phyloP scores from a whole-genome alignment of 2,888 invertebrate species.

The Phlogophora meticulosa region DNA sequence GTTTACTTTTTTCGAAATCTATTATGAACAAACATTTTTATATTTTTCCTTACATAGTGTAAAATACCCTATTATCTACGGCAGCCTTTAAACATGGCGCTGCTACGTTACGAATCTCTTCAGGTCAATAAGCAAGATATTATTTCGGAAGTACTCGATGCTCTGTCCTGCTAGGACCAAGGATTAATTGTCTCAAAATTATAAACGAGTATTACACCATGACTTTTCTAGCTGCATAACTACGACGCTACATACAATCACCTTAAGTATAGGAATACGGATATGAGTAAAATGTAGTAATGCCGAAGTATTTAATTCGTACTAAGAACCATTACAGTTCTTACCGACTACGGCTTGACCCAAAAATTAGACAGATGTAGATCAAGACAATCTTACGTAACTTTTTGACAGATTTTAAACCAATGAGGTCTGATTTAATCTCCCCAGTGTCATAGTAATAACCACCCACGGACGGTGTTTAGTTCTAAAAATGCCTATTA shows the following conservation, averaged over 20 bases:
- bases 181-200: conserved; percentile 16
- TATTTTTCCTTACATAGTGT: too few species aligned
- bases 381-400: not conserved
- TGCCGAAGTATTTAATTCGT: conserved; percentile 3
- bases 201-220: not conserved
- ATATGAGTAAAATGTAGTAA: not conserved
- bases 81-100: not conserved
- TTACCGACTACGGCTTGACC: not conserved
- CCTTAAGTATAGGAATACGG: not conserved
- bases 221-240: not conserved
- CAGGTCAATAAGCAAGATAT: not conserved
- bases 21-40: too few species aligned
- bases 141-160: not conserved
- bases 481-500: conserved; percentile 5
- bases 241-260: not conserved
- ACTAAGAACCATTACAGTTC: not conserved
- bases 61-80: too few species aligned
- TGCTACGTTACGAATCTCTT: not conserved
- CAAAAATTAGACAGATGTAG: not conserved
- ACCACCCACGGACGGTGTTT: not conserved
- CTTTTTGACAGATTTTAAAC: conserved; percentile 17
- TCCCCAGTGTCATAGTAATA: conserved; percentile 1
- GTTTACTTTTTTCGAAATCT: too few species aligned
- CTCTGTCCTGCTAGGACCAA: conserved; percentile 14
- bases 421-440: conserved; percentile 10